Conservation (phyloP, 2,797 vertebrate genomes). For the Pipistrellus pygmaeus region DNA sequence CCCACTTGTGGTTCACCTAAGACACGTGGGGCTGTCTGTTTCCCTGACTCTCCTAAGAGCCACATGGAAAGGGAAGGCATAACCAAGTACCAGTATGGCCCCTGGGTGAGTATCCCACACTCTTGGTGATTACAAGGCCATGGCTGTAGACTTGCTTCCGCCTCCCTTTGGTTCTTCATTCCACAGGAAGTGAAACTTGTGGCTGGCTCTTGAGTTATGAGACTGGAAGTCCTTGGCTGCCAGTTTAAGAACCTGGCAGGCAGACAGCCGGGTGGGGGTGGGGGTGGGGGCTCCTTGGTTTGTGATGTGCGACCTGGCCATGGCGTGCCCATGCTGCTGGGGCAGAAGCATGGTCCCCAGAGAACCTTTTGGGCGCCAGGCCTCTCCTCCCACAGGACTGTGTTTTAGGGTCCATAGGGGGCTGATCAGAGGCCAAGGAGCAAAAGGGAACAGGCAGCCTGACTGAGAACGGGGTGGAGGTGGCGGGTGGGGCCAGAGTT, state of each 20-base stretch:
- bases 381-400: not conserved
- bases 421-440: not conserved
- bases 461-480: not conserved
- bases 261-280: no score
- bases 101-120: not conserved
- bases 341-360: not conserved
- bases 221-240: not conserved
- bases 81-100: no score
- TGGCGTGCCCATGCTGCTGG: not conserved
- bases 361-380: not conserved
- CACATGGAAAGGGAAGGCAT: not conserved
- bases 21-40: not conserved
- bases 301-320: rapidly evolving
- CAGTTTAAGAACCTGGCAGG: not conserved
- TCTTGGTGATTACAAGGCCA: not conserved
- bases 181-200: not conserved
- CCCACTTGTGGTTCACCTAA: not conserved
- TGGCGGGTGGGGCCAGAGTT: not conserved
- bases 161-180: not conserved
- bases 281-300: not conserved
- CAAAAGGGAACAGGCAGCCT: not conserved
- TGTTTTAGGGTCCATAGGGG: not conserved
- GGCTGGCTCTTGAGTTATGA: not conserved
- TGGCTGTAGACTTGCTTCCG: not conserved
- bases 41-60: not conserved